phyloP scores from a whole-genome alignment of 2,888 invertebrate genomes.

The Eulithis prunata region DNA sequence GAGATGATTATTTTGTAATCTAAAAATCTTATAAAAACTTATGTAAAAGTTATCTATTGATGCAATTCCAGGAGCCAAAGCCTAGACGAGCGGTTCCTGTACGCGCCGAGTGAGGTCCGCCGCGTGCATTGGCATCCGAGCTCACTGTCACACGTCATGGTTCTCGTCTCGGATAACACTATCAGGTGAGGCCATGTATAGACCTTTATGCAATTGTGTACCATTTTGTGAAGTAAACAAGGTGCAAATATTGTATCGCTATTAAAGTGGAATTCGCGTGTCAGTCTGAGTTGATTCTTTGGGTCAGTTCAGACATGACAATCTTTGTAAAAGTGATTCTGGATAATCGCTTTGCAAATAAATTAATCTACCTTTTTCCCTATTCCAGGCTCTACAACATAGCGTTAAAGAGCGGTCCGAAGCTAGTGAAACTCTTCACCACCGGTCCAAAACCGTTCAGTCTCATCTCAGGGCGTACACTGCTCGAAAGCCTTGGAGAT shows the following conservation, averaged over 20 bases:
- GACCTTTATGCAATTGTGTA: neutral
- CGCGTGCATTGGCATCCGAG: constrained; percentile 95
- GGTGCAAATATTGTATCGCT: too few relatives aligned
- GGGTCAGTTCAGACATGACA: too few relatives aligned
- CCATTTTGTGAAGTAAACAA: too few relatives aligned
- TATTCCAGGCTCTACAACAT: constrained; percentile 79
- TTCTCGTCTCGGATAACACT: constrained; percentile 93
- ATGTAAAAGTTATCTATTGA: neutral
- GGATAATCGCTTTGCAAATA: neutral
- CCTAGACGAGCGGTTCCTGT: constrained; percentile 89
- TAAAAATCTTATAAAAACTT: neutral
- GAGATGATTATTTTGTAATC: too few relatives aligned
- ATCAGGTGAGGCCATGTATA: constrained; percentile 85
- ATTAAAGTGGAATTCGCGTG: too few relatives aligned
- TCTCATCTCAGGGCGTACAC: constrained; percentile 71
- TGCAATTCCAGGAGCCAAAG: constrained; percentile 86
- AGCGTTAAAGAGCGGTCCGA: constrained; percentile 68
- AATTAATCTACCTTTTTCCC: neutral
- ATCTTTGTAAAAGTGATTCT: too few relatives aligned
- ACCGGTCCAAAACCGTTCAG: constrained; percentile 74
- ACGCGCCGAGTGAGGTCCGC: constrained; percentile 88
- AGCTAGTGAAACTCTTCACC: constrained; percentile 65
- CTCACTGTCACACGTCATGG: constrained; percentile 91
- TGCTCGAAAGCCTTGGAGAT: constrained; percentile 89
- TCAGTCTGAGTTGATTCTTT: too few relatives aligned